phyloP scores from a whole-genome alignment of 2,888 invertebrate species.

The Orthosia cruda region DNA sequence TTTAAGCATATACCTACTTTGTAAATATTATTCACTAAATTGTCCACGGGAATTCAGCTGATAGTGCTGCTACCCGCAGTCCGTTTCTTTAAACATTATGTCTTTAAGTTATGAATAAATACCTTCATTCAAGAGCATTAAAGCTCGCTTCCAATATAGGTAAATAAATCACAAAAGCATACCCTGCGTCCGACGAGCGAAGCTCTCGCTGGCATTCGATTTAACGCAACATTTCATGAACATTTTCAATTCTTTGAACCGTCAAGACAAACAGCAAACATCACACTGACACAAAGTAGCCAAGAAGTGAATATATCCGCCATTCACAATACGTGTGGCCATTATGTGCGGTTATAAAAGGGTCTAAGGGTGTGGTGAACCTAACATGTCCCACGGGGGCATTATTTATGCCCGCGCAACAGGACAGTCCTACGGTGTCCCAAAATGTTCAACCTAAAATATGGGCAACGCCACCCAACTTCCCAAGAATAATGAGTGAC shows the following conservation, averaged over 20 bases:
- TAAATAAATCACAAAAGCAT: slow-evolving; percentile 46
- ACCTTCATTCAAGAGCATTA: slow-evolving; percentile 12
- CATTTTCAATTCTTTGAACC: slow-evolving; percentile 54
- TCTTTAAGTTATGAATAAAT: slow-evolving; percentile 2
- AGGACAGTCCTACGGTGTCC: slow-evolving; percentile 73
- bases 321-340: slow-evolving; percentile 73
- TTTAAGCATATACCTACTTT: too few relatives aligned
- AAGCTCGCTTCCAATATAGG: slow-evolving; percentile 19
- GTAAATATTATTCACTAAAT: too few relatives aligned
- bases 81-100: not conserved
- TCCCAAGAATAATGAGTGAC: slow-evolving; percentile 77
- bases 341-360: slow-evolving; percentile 82
- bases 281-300: slow-evolving; percentile 61
- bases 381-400: slow-evolving; percentile 81
- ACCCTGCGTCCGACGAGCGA: slow-evolving; percentile 21
- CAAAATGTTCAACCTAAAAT: slow-evolving; percentile 75
- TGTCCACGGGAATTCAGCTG: too few relatives aligned
- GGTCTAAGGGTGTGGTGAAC: slow-evolving; percentile 77
- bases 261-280: slow-evolving; percentile 54
- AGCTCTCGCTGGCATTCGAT: slow-evolving; percentile 46
- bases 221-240: slow-evolving; percentile 62
- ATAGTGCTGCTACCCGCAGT: not conserved
- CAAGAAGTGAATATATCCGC: slow-evolving; percentile 66
- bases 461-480: slow-evolving; percentile 72
- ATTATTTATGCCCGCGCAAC: slow-evolving; percentile 80